Base-by-base conservation (phyloP, 1,140 invertebrate genomes). In the Ostrea edulis region DNA sequence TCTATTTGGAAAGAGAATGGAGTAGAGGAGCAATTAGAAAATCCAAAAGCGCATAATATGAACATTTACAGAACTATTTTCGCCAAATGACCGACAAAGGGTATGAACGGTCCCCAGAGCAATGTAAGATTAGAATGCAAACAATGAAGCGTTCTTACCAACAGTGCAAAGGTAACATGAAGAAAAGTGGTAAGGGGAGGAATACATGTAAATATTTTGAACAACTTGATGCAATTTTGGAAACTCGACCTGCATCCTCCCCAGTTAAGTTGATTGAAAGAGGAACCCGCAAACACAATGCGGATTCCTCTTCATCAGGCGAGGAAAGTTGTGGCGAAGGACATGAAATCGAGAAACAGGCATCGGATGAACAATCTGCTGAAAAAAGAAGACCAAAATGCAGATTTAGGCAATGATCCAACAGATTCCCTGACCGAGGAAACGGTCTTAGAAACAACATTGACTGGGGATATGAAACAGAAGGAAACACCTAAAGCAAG, bases 281-380 rank as follows among this genome's bases (percentile, higher is more conserved):
- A 29, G 35, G 22, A 44, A 44, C 9, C 22, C 22, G 71, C 3
- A 77, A 77, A 29, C 14, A 8, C 71, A n/a, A 22, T 77, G 71
- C 71, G 12, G 71, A 77, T 29, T 77, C 22, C 14, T 77, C 71
- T 77, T 77, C 14, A 17, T 77, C 71, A 77, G 22, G 71, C 71
- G 0, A 77, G 71, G 22, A 25, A 77, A 77, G 14, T 77, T n/a
- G 25, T 77, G 22, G 25, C 35, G 71, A 77, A n/a, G 71, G 71
- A 77, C 71, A 35, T 29, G 71, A 77, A 77, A 77, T 71, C 68
- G 68, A 71, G 4, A 12, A 71, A 71, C 68, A 71, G 68, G 68
- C 68, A 71, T 71, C 71, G 25, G 22, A n/a, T n/a, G n/a, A n/a
- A n/a, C n/a, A n/a, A n/a, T n/a, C n/a, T n/a, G n/a, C n/a, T n/a